These are phyloP conservation scores for Chrysomela aeneicollis DNA, from an alignment of 2,888 invertebrate genomes.

Conservation along the genomic window DNA sequence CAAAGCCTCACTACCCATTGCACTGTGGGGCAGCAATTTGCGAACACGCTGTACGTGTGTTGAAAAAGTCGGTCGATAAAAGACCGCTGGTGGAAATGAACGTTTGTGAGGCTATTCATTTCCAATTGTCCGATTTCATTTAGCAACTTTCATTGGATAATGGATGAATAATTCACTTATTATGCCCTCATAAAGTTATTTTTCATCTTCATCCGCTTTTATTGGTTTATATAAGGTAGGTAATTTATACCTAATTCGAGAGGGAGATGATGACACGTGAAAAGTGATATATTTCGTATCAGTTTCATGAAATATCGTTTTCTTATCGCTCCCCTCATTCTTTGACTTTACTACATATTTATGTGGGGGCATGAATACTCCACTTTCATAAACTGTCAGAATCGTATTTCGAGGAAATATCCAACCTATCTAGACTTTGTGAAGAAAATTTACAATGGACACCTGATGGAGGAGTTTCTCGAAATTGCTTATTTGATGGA, in stretches of 20 bases:
- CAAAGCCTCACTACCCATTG: too few species aligned
- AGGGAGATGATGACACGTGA: slow-evolving; percentile 29
- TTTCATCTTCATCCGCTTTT: slow-evolving; percentile 21
- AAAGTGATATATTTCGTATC: slow-evolving; percentile 37
- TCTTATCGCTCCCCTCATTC: slow-evolving; percentile 37
- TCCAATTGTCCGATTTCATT: too few species aligned
- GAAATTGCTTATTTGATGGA: neutral
- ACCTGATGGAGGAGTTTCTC: slow-evolving; percentile 6
- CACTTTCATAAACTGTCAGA: slow-evolving; percentile 34
- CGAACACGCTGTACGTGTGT: too few species aligned
- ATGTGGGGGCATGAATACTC: slow-evolving; percentile 36
- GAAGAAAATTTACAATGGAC: slow-evolving; percentile 23
- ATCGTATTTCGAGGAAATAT: slow-evolving; percentile 29
- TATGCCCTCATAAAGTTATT: too few species aligned
- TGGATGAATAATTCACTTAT: too few species aligned
- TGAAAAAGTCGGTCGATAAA: too few species aligned
- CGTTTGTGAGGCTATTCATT: too few species aligned
- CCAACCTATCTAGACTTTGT: slow-evolving; percentile 27
- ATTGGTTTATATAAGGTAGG: slow-evolving; percentile 29
- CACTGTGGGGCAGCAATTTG: too few species aligned
- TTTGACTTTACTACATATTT: slow-evolving; percentile 40
- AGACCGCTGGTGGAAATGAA: too few species aligned
- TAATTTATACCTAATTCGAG: slow-evolving; percentile 38
- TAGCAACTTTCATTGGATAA: too few species aligned
- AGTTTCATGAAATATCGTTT: slow-evolving; percentile 38